Base-by-base conservation (phyloP, 2,888 invertebrate genomes). In the Pammene aurita region DNA sequence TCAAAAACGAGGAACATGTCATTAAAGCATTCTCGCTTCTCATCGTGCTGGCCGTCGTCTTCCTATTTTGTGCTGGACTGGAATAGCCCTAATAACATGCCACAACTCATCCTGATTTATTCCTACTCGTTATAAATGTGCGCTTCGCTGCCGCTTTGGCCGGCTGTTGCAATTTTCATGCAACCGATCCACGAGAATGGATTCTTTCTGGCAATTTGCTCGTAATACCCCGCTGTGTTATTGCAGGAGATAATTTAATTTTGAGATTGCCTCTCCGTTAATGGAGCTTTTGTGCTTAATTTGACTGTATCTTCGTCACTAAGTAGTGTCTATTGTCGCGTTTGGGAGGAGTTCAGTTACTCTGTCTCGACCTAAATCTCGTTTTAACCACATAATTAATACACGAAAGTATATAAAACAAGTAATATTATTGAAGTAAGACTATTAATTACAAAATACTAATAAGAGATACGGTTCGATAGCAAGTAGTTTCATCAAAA, bases 101-200 rank as follows among this genome's bases (percentile, higher is more conserved):
- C 92, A 90, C 92, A 90, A 90, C 88, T 92, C 92, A 91, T 90
- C 88, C 89, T 92, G 93, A 93, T 93, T 93, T 92, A 93, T 92
- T 84, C 87, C 84, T 82, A 86, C 92, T 92, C 91, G 89, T 92
- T 92, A 92, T 91, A 92, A 91, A 90, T 90, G 92, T 86, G 84
- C 91, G 92, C 90, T 88, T 84, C 86, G 89, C 83, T 89, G 89
- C 86, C 86, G 85, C 85, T 85, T 86, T 86, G 83, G 87, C 86
- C 85, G 81, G 87, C 88, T 88, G 88, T 87, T 90, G 89, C 90
- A 89, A 90, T 90, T 88, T 89, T 87, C 89, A 88, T 90, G 90
- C 90, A 90, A 87, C 88, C 87, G 86, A 89, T 88, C 82, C 85
- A 83, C 84, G 84, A 85, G 86, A 87, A 88, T 85, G 85, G 87